phyloP scores from a whole-genome alignment of 92 coral and sea anemone species.

The Zoanthus sociatus region DNA sequence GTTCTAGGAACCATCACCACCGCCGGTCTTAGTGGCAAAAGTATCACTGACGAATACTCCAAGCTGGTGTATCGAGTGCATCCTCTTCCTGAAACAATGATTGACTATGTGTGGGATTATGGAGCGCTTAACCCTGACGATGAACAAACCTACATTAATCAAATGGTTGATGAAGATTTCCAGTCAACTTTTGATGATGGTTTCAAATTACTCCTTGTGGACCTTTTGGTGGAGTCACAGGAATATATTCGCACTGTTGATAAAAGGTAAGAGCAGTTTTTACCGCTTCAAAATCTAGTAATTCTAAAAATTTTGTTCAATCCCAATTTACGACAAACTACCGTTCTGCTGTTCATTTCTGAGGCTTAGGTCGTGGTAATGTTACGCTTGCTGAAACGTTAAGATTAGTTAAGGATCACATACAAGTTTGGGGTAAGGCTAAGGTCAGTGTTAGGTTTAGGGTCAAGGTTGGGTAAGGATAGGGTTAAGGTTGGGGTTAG shows the following conservation, averaged over 20 bases:
- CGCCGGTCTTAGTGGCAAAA: constrained; percentile 80
- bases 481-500: background rate
- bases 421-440: no score
- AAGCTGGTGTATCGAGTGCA: constrained; percentile 86
- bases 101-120: constrained; percentile 91
- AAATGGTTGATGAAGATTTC: constrained; percentile 67
- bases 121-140: constrained; percentile 82
- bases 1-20: constrained; percentile 61
- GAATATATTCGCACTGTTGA: constrained; percentile 69
- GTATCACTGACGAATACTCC: constrained; percentile 79
- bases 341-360: no score
- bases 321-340: no score
- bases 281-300: no score
- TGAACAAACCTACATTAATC: constrained; percentile 74
- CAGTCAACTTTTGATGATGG: background rate
- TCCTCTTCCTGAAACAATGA: constrained; percentile 90
- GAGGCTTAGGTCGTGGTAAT: no score
- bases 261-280: constrained; percentile 10
- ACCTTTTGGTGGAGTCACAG: constrained; percentile 73
- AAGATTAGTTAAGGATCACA: no score
- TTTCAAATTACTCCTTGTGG: constrained; percentile 53
- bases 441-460: no score
- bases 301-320: no score
- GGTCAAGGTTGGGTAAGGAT: no score
- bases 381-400: no score